These are phyloP conservation scores for Lasioglossum pauxillum DNA, from an alignment of 2,888 invertebrate species.

Conservation along the genomic window DNA sequence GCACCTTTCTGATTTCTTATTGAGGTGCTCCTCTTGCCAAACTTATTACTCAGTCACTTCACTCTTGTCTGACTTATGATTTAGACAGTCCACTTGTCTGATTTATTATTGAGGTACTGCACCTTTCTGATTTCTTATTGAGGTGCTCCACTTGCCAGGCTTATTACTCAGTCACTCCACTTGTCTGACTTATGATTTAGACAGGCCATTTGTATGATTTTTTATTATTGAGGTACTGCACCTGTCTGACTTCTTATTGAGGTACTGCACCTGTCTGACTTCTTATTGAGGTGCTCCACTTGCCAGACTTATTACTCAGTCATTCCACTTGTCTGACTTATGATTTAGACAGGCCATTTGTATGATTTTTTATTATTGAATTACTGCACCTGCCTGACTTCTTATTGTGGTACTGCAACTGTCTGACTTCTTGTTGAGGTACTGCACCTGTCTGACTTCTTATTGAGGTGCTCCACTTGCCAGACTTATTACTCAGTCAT, in stretches of 20 bases:
- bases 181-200: neutral
- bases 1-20: no score
- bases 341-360: neutral
- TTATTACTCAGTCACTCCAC: neutral
- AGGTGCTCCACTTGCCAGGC: neutral
- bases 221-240: neutral
- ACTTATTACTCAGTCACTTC: neutral
- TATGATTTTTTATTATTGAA: rapidly evolving
- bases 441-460: neutral
- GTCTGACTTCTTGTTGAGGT: neutral
- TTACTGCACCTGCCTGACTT: neutral
- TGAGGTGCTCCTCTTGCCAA: no score
- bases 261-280: neutral
- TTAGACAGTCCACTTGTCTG: neutral
- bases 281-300: no score
- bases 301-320: neutral
- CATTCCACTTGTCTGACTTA: neutral
- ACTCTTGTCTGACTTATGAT: neutral
- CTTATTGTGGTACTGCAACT: neutral
- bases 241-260: neutral
- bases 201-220: neutral
- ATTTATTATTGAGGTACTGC: no score
- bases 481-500: neutral
- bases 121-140: neutral
- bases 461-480: rapidly evolving